Evolutionary conservation across 1,140 invertebrate species (phyloP).

Genomic region (Subanguina moxae): DNA sequence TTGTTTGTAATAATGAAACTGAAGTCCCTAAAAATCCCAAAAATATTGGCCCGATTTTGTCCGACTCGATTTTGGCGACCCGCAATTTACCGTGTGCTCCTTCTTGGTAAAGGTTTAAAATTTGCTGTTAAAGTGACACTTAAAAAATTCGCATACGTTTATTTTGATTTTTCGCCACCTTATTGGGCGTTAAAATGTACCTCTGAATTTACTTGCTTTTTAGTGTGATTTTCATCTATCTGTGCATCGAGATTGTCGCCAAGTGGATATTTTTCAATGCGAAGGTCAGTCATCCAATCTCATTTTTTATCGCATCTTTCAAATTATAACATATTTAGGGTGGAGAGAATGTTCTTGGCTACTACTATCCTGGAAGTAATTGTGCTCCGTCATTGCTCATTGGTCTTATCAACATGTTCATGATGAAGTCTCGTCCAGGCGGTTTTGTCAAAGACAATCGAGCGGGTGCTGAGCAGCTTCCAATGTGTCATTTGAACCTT

Average conservation of each 20-base stretch:
- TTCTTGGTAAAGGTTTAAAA: no score
- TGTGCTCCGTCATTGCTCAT: conserved; percentile 69
- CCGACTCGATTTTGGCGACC: no score
- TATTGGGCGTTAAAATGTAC: no score
- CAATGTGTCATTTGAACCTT: conserved; percentile 48
- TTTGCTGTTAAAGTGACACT: no score
- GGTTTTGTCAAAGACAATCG: conserved; percentile 40
- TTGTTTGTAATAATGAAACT: no score
- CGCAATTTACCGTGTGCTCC: no score
- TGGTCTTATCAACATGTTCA: conserved; percentile 67
- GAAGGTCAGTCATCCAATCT: conserved; percentile 22
- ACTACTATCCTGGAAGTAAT: conserved; percentile 50
- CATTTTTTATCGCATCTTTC: neutral
- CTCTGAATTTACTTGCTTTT: no score
- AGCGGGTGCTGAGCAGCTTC: neutral
- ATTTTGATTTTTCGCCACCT: no score
- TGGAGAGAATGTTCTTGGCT: conserved; percentile 43
- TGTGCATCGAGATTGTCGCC: conserved; percentile 79
- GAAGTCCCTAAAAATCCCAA: no score
- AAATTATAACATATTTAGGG: conserved; percentile 30
- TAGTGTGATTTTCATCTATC: conserved; percentile 81
- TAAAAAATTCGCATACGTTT: no score
- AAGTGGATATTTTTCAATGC: conserved; percentile 73
- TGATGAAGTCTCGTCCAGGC: conserved; percentile 45
- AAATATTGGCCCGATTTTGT: no score